Evolutionary conservation across 1,140 invertebrate species (phyloP).

Genomic region (Hylaeus volcanicus): DNA sequence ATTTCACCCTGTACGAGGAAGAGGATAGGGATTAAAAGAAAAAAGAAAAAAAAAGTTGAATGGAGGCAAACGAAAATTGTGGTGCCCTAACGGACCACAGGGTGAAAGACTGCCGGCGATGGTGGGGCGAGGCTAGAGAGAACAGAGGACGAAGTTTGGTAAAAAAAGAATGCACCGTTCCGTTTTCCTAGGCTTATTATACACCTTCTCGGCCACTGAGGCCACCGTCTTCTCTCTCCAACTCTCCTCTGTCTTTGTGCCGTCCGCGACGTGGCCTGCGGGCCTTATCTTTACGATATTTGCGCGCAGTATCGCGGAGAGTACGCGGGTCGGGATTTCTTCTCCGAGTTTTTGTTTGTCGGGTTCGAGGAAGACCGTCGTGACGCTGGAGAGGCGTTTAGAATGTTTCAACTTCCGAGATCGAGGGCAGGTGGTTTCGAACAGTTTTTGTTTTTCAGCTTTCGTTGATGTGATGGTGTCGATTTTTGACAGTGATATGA

Average conservation of each 20-base stretch:
- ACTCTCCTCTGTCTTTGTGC: not conserved
- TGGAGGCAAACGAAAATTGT: conserved; percentile 67
- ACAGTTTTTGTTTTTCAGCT: no score
- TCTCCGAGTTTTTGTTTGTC: conserved; percentile 48
- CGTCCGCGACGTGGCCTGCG: conserved; percentile 26
- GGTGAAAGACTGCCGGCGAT: conserved; percentile 63
- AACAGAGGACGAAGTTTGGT: no score
- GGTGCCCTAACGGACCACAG: conserved; percentile 76
- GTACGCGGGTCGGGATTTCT: conserved; percentile 71
- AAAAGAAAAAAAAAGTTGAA: conserved; percentile 7
- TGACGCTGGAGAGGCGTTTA: no score
- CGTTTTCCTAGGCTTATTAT: conserved; percentile 57
- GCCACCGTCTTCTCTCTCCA: not conserved
- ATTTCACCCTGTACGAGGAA: conserved; percentile 13
- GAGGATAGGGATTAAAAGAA: conserved; percentile 21
- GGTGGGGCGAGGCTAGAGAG: conserved; percentile 22
- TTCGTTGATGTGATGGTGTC: no score
- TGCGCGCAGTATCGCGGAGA: conserved; percentile 74
- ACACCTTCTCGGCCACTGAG: conserved; percentile 10
- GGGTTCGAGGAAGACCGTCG: not conserved
- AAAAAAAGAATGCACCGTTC: conserved; percentile 66
- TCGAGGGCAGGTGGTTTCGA: no score
- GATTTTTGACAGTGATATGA: no score
- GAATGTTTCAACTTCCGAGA: no score
- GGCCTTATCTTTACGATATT: conserved; percentile 80